A percentile compares a stretch with the other conserved stretches of the same genome.
These are phyloP conservation scores for Panorpa germanica DNA, from an alignment of 2,888 invertebrate genomes.

Conservation along the genomic window DNA sequence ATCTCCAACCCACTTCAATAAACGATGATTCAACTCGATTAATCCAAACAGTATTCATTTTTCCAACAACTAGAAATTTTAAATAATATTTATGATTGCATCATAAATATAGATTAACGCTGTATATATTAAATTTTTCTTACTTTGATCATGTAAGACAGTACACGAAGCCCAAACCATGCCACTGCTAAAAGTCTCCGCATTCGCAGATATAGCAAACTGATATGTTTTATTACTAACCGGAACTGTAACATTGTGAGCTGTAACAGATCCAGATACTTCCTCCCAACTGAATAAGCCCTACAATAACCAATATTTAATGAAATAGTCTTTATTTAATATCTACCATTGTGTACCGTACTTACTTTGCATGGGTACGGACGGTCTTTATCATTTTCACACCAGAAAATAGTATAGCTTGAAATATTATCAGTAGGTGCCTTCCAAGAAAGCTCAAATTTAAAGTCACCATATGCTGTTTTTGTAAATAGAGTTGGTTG, in stretches of 20 bases:
- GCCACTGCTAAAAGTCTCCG: slow-evolving; percentile 42
- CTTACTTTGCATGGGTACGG: slow-evolving; percentile 23
- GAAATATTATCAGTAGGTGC: slow-evolving; percentile 26
- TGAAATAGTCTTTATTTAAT: slow-evolving; percentile 7
- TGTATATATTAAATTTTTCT: slow-evolving; percentile 7
- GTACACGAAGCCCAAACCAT: slow-evolving; percentile 67
- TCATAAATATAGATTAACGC: not conserved
- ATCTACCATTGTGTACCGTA: slow-evolving; percentile 10
- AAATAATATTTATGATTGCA: slow-evolving; percentile 3
- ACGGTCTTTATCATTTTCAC: slow-evolving; percentile 19
- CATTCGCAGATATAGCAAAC: slow-evolving; percentile 59
- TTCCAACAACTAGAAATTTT: slow-evolving; percentile 24
- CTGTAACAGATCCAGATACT: slow-evolving; percentile 22
- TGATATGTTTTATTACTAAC: slow-evolving; percentile 43
- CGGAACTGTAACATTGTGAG: slow-evolving; percentile 30
- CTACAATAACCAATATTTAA: slow-evolving; percentile 17
- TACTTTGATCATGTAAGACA: slow-evolving; percentile 28
- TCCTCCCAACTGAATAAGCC: slow-evolving; percentile 33
- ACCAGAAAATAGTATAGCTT: slow-evolving; percentile 41
- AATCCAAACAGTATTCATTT: slow-evolving; percentile 33
- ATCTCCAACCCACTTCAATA: slow-evolving; percentile 34
- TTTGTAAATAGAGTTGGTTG: slow-evolving; percentile 30
- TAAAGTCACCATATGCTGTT: slow-evolving; percentile 40
- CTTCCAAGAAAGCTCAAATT: slow-evolving; percentile 51
- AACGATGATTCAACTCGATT: slow-evolving; percentile 25